Conservation (phyloP, 2,797 vertebrate genomes). For the Darevskia nairensis region DNA sequence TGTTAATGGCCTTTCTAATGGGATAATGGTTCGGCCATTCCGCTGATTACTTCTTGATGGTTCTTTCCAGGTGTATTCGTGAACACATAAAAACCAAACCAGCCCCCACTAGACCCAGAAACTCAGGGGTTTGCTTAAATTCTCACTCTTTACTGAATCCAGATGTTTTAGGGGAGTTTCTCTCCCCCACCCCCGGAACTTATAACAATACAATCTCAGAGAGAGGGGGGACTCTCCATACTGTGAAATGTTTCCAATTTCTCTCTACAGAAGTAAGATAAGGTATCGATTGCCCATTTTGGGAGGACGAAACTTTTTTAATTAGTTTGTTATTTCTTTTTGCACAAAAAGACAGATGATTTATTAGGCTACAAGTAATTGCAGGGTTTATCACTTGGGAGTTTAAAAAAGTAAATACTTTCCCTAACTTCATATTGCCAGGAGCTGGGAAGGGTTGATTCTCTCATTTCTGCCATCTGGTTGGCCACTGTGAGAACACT, state of each 20-base stretch:
- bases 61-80: too few species aligned
- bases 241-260: constrained; percentile 71
- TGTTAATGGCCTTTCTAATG: too few species aligned
- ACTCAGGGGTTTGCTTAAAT: too few species aligned
- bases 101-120: too few species aligned
- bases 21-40: too few species aligned
- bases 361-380: constrained; percentile 78
- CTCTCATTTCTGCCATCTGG: not conserved
- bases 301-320: constrained; percentile 66
- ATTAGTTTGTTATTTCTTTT: constrained; percentile 75
- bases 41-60: too few species aligned
- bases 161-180: too few species aligned
- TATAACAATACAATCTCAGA: too few species aligned
- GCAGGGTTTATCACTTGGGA: constrained; percentile 75
- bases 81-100: too few species aligned
- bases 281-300: constrained; percentile 77
- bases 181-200: too few species aligned
- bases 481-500: too few species aligned
- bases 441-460: not conserved
- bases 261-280: constrained; percentile 70
- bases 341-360: constrained; percentile 73
- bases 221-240: constrained; percentile 42
- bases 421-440: constrained; percentile 7
- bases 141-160: too few species aligned
- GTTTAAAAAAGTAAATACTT: constrained; percentile 42